A percentile compares a stretch with the other conserved stretches of the same genome.
phyloP scores from a whole-genome alignment of 2,113 vertebrate genomes.

The Octodon degus region DNA sequence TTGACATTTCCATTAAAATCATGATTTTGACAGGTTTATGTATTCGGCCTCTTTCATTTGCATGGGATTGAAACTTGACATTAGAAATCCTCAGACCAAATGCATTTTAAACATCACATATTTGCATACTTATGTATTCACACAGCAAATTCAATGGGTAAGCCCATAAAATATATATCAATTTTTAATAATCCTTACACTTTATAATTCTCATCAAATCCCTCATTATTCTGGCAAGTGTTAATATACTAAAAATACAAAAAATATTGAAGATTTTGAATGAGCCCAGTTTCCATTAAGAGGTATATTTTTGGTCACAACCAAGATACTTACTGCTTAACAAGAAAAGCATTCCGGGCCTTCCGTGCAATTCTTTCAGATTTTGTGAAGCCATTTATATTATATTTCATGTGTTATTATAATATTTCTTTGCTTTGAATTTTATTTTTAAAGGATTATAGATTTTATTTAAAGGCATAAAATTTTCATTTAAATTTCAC shows the following conservation, averaged over 20 bases:
- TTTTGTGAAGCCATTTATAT: slow-evolving; percentile 15
- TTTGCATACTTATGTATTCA: slow-evolving; percentile 63
- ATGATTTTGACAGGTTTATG: slow-evolving; percentile 80
- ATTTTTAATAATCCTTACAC: slow-evolving; percentile 40
- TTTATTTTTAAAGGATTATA: slow-evolving; percentile 41
- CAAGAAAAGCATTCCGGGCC: neutral
- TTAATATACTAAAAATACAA: slow-evolving; percentile 32
- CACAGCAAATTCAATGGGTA: slow-evolving; percentile 33
- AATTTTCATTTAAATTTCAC: neutral
- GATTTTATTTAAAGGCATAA: slow-evolving; percentile 22
- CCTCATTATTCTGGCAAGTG: neutral
- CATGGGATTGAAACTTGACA: slow-evolving; percentile 77
- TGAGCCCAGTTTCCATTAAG: neutral
- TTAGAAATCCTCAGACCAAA: slow-evolving; percentile 73
- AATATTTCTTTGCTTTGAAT: slow-evolving; percentile 1
- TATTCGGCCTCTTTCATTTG: slow-evolving; percentile 78
- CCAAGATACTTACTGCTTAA: neutral
- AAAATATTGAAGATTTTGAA: slow-evolving; percentile 16
- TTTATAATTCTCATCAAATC: slow-evolving; percentile 35
- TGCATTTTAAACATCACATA: slow-evolving; percentile 63
- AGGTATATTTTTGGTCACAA: neutral
- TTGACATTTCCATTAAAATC: slow-evolving; percentile 81
- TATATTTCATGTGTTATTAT: slow-evolving; percentile 28
- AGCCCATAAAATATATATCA: neutral
- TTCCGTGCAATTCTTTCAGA: neutral